phyloP scores from a whole-genome alignment of 2,797 vertebrate species.

The Lepidocolaptes lacrymiger region DNA sequence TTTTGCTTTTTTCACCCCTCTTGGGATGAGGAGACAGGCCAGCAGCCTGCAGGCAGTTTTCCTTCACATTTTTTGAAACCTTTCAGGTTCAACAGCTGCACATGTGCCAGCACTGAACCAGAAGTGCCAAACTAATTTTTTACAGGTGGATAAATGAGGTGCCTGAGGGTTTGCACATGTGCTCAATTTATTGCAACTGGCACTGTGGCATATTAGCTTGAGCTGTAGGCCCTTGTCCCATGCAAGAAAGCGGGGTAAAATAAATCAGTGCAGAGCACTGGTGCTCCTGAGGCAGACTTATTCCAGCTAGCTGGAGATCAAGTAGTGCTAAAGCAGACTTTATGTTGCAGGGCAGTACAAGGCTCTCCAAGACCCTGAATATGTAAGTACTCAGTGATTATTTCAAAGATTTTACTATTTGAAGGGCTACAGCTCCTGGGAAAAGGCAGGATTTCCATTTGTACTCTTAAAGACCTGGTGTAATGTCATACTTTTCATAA shows the following conservation, averaged over 20 bases:
- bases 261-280: background rate
- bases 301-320: background rate
- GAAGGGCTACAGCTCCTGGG: background rate
- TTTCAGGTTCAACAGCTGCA: background rate
- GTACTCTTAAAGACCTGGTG: background rate
- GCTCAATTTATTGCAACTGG: background rate
- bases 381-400: background rate
- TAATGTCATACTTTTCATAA: background rate
- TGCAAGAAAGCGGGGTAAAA: background rate
- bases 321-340: background rate
- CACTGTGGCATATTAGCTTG: background rate
- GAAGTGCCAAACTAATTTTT: background rate
- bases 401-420: background rate
- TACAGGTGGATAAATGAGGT: constrained; percentile 11
- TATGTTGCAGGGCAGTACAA: background rate
- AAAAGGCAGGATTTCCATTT: background rate
- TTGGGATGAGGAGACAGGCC: background rate
- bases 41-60: background rate
- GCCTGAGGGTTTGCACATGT: background rate
- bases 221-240: background rate
- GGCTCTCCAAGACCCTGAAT: background rate
- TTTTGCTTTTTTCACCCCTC: background rate
- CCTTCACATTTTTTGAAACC: background rate
- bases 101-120: background rate
- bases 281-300: background rate